phyloP scores from a whole-genome alignment of 92 coral and sea anemone genomes.

The Zoanthus gigantus region DNA sequence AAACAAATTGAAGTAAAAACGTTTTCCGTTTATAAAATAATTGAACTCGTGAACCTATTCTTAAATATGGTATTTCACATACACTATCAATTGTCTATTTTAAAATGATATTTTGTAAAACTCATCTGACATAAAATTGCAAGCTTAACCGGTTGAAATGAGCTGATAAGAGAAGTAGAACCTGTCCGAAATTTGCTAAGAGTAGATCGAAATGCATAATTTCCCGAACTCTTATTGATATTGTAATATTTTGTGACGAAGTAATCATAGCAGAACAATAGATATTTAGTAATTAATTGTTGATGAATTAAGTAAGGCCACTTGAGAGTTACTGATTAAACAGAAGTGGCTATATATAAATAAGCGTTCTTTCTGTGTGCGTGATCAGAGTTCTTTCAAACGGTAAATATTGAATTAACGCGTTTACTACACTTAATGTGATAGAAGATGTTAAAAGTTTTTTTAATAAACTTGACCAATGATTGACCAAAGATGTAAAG shows the following conservation, averaged over 20 bases:
- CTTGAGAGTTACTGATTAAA: constrained; percentile 16
- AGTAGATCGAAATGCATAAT: neutral
- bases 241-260: neutral
- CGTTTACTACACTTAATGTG: neutral
- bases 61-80: too few relatives aligned
- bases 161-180: too few relatives aligned
- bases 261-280: neutral
- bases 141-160: too few relatives aligned
- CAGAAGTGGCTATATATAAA: constrained; percentile 2
- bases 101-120: too few relatives aligned
- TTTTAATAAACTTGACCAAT: neutral
- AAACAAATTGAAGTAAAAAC: too few relatives aligned
- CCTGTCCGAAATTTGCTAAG: too few relatives aligned
- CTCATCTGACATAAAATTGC: too few relatives aligned
- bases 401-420: neutral
- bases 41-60: too few relatives aligned
- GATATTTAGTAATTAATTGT: neutral
- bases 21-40: too few relatives aligned
- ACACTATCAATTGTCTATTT: too few relatives aligned
- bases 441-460: neutral
- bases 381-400: neutral
- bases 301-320: constrained; percentile 9
- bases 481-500: neutral
- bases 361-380: neutral
- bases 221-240: neutral